These are phyloP conservation scores for Arothron firmamentum DNA, from an alignment of 2,113 vertebrate species.

Conservation along the genomic window DNA sequence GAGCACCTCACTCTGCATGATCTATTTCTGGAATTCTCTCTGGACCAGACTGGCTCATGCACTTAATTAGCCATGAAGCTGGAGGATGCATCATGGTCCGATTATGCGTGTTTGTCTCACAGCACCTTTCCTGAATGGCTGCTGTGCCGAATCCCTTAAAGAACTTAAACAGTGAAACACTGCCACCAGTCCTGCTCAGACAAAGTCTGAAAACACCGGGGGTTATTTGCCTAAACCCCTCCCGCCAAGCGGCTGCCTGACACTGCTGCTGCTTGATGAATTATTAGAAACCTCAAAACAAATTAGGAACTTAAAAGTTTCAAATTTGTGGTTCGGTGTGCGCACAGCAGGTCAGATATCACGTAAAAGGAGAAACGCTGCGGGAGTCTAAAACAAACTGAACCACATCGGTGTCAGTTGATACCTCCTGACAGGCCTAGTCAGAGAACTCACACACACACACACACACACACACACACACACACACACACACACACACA, in stretches of 20 bases:
- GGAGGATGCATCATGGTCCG: conserved; percentile 30
- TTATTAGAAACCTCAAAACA: neutral
- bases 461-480: neutral
- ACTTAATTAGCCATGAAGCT: conserved; percentile 53
- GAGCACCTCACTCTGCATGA: conserved; percentile 45
- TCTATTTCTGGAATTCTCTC: conserved; percentile 71
- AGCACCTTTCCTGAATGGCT: conserved; percentile 37
- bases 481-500: neutral
- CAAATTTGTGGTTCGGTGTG: neutral
- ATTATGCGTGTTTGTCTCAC: conserved; percentile 42
- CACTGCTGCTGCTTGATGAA: too few relatives aligned
- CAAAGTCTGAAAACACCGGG: neutral
- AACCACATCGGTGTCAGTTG: conserved; percentile 16
- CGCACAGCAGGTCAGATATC: conserved; percentile 1
- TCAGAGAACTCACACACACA: conserved; percentile 42
- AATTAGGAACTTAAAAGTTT: neutral
- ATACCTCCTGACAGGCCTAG: conserved; percentile 39
- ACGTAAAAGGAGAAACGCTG: conserved; percentile 34
- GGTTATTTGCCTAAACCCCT: conserved; percentile 8
- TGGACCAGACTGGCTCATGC: conserved; percentile 42
- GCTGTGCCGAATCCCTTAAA: conserved; percentile 20
- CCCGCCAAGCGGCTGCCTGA: neutral
- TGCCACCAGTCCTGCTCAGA: conserved; percentile 22
- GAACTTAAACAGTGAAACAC: conserved; percentile 25
- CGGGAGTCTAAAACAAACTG: conserved; percentile 37